These are phyloP conservation scores for Macrophya alboannulata DNA, from an alignment of 2,888 invertebrate species.

Conservation along the genomic window DNA sequence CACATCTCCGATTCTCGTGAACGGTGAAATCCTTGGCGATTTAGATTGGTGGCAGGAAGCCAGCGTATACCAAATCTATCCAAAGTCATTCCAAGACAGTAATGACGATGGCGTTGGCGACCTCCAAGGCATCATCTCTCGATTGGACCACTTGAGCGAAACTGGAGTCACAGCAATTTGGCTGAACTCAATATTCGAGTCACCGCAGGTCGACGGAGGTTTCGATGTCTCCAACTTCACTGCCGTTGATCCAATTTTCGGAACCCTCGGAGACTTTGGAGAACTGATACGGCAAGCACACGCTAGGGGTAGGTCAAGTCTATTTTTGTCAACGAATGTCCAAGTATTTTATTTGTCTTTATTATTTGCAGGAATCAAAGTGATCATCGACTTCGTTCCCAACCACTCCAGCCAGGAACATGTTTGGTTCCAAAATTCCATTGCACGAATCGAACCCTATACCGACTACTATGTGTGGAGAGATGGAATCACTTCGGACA, in stretches of 20 bases:
- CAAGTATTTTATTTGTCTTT: not conserved
- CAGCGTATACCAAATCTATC: conserved; percentile 81
- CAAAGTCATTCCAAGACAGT: conserved; percentile 81
- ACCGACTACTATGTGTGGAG: conserved; percentile 73
- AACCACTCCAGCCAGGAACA: conserved; percentile 74
- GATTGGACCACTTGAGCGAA: conserved; percentile 69
- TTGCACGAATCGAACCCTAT: conserved; percentile 62
- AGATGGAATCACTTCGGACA: conserved; percentile 70
- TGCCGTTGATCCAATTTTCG: conserved; percentile 68
- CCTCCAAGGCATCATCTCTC: conserved; percentile 70
- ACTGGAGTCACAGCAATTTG: conserved; percentile 70
- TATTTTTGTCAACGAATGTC: too few relatives aligned
- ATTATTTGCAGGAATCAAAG: conserved; percentile 68
- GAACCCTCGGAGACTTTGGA: conserved; percentile 68
- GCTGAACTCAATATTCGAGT: conserved; percentile 70
- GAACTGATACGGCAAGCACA: conserved; percentile 67
- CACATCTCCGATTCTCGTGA: not conserved
- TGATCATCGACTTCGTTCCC: conserved; percentile 74
- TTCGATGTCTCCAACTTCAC: conserved; percentile 69
- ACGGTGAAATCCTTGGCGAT: not conserved
- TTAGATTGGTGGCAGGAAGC: conserved; percentile 82
- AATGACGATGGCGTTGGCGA: conserved; percentile 82
- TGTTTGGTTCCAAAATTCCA: conserved; percentile 71
- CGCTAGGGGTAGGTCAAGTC: conserved; percentile 70
- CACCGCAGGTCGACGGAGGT: conserved; percentile 70